These are phyloP conservation scores for Chascanopsetta lugubris DNA, from an alignment of 2,113 vertebrate species.

Conservation along the genomic window DNA sequence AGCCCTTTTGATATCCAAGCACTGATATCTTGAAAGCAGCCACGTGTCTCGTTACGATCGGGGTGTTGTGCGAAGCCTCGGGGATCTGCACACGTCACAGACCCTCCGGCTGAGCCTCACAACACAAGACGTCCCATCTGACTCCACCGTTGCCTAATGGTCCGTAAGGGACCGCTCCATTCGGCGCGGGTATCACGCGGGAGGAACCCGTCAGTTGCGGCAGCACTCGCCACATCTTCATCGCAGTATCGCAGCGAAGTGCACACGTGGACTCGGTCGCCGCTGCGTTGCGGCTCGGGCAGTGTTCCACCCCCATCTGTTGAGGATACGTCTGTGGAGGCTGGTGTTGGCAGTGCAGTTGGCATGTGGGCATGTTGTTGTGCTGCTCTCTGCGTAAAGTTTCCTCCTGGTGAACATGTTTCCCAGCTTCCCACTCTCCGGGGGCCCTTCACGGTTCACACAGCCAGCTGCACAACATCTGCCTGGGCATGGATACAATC, in stretches of 20 bases:
- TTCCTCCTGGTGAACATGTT: conserved; percentile 35
- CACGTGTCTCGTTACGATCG: conserved; percentile 1
- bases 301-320: conserved; percentile 22
- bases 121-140: not conserved
- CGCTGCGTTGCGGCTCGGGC: not conserved
- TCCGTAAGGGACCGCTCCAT: not conserved
- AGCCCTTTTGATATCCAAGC: not conserved
- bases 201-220: not conserved
- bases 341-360: conserved; percentile 32
- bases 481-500: conserved; percentile 18
- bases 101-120: not conserved
- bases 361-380: conserved; percentile 42
- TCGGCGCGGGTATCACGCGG: not conserved
- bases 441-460: conserved; percentile 46
- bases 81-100: not conserved
- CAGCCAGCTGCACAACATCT: conserved; percentile 52
- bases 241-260: not conserved
- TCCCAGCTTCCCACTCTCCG: conserved; percentile 34
- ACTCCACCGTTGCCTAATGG: not conserved
- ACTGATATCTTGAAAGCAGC: not conserved
- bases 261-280: no score
- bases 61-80: conserved; percentile 18
- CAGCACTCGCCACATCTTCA: not conserved
- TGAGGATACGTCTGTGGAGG: not conserved
- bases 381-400: conserved; percentile 43